Evolutionary conservation across 2,113 vertebrate genomes (phyloP).

Genomic region (Sigmodon hispidus): DNA sequence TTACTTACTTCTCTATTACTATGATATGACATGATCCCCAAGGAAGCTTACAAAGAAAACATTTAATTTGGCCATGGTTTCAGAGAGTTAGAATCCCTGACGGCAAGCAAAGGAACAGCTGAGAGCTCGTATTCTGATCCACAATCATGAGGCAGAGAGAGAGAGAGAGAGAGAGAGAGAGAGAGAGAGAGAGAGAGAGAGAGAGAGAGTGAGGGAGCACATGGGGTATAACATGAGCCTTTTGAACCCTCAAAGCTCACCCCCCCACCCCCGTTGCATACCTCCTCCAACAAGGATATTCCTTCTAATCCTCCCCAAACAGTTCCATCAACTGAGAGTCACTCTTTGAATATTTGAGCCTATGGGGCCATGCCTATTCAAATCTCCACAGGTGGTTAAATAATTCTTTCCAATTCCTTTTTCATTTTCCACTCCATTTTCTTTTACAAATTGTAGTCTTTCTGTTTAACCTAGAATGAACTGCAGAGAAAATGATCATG

Average conservation of each 20-base stretch:
- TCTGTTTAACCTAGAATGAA: neutral
- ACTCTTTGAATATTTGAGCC: neutral
- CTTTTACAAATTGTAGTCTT: neutral
- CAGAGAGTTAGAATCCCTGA: neutral
- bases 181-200: neutral
- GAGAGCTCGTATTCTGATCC: neutral
- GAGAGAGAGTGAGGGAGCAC: neutral
- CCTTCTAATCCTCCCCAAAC: neutral
- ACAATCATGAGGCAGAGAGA: neutral
- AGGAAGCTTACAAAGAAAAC: neutral
- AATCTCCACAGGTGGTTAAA: neutral
- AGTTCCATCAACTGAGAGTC: neutral
- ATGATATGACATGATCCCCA: neutral
- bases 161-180: neutral
- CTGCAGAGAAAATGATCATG: neutral
- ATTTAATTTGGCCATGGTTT: neutral
- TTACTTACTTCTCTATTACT: neutral
- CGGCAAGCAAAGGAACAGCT: neutral
- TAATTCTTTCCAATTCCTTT: neutral
- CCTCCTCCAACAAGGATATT: neutral
- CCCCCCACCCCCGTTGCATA: neutral
- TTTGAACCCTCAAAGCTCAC: neutral
- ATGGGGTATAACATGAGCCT: neutral
- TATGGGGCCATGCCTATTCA: neutral
- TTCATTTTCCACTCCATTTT: neutral